Evolutionary conservation across 2,888 invertebrate genomes (phyloP), one percentile per base, ranked within the genome.

Genomic region (Heliconius aoede): DNA sequence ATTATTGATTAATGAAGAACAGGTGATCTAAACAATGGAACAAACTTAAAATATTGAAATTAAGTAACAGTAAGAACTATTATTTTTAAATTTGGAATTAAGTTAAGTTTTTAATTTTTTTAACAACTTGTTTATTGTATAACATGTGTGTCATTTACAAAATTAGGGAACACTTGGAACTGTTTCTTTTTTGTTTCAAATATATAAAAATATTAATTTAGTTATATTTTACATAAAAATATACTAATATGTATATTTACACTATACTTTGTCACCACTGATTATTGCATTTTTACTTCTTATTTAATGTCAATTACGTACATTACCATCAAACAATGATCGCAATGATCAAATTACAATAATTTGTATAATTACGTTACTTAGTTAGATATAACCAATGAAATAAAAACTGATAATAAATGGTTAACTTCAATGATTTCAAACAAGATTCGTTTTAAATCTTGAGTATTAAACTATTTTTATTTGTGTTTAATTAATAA

Each of bases 1-100:
- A 28, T 28, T 76, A 21, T 36, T 76, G 30, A 69, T 71, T 28
- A 72, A 64, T 58, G 71, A 76, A 64, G 21, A 71, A 55, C 24
- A 26, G 40, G 7, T 21, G n/a, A 7, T n/a, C 28, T n/a, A 32
- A 36, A 13, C 65, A 65, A 24, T 36, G 24, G 65, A 65, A 40
- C 18, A 36, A 36, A 36, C 8, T 65, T 36, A 24, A 11, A 65
- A 65, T 40, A 15, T 64, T 32, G 7, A 36, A 40, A 15, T 65
- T 32, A 24, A 36, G n/a, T 24, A 8, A 15, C 15, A 26, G 24
- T 40, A 18, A 36, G 5, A 36, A 65, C n/a, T n/a, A n/a, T n/a
- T n/a, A n/a, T n/a, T n/a, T n/a, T n/a, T n/a, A n/a, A n/a, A n/a
- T n/a, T n/a, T n/a, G n/a, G n/a, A n/a, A n/a, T n/a, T n/a, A n/a